Base-by-base conservation (phyloP, 1,140 invertebrate genomes). In the Dryas iulia region DNA sequence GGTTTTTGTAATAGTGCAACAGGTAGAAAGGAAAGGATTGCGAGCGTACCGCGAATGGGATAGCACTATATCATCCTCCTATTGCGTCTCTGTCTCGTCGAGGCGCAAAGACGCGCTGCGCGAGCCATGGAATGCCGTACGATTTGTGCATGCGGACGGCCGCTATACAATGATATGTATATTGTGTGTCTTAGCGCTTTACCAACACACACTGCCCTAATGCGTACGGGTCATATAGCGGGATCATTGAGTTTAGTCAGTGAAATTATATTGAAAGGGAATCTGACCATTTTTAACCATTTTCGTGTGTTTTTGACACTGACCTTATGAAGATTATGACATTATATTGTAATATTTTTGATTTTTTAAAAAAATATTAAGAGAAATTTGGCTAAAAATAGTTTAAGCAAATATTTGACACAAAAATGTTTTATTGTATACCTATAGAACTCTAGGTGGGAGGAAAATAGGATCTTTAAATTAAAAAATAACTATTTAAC, bases 251-350 rank as follows among this genome's bases (percentile, higher is more conserved):
- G 87, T 89, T 90, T 89, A 89, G 85, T 76, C 83, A 91, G 89
- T 91, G 87, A 91, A 91, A 91, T 91, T 89, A 89, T 82, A 90
- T 87, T 86, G 89, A 91, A 91, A 91, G 87, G 89, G 89, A 91
- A 79, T 91, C 86, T 90, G 86, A 82, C 83, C 73, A 83, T 89
- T 91, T 90, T 91, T 85, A 81, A 76, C 74, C 72, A 88, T 83
- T 83, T 81, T 83, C 63, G 68, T 72, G 71, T 74, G 63, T 73
- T 74, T 61, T 76, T 76, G 47, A 68, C 67, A 73, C 63, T 69
- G 66, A 61, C 65, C 67, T 64, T 47, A 18, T 47, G 7, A 7
- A 2, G 1, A 39, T 18, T 18, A 47, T 3, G 6, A 21, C 25
- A 53, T 25, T 5, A 33, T 39, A 39, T 64, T 64, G 39, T 33